A percentile compares a stretch with the other conserved stretches of the same genome.
phyloP scores from a whole-genome alignment of 2,888 invertebrate genomes.

The Nipponacmea schrenckii region DNA sequence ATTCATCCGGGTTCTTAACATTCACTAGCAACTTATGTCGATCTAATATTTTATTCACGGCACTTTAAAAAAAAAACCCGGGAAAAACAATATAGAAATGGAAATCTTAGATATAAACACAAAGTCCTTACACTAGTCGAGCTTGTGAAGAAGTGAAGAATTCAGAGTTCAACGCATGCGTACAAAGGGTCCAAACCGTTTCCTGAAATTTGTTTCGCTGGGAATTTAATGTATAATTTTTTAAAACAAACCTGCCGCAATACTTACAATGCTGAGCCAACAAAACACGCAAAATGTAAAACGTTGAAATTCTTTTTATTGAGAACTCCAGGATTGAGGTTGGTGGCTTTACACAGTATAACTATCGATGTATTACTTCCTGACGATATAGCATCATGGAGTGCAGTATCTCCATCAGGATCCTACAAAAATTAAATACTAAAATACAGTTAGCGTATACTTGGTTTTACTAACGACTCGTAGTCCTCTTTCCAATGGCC shows the following conservation, averaged over 20 bases:
- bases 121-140: no score
- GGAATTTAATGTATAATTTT: no score
- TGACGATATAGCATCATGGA: slow-evolving; percentile 85
- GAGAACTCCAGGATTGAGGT: slow-evolving; percentile 78
- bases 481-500: no score
- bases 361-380: slow-evolving; percentile 80
- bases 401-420: slow-evolving; percentile 81
- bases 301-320: slow-evolving; percentile 87
- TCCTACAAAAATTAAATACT: slow-evolving; percentile 69
- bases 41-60: slow-evolving; percentile 74
- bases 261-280: slow-evolving; percentile 80
- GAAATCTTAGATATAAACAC: no score
- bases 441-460: no score
- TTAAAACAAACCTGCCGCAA: no score
- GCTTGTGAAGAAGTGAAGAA: no score
- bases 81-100: no score
- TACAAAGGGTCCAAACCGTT: no score
- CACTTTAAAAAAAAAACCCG: slow-evolving; percentile 25
- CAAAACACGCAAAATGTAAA: slow-evolving; percentile 84
- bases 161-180: no score
- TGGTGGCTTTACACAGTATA: slow-evolving; percentile 75
- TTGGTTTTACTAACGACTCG: no score
- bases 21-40: slow-evolving; percentile 81
- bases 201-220: no score
- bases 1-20: slow-evolving; percentile 83